Evolutionary conservation across 2,113 vertebrate species (phyloP).

Genomic region (Melanerpes formicivorus): DNA sequence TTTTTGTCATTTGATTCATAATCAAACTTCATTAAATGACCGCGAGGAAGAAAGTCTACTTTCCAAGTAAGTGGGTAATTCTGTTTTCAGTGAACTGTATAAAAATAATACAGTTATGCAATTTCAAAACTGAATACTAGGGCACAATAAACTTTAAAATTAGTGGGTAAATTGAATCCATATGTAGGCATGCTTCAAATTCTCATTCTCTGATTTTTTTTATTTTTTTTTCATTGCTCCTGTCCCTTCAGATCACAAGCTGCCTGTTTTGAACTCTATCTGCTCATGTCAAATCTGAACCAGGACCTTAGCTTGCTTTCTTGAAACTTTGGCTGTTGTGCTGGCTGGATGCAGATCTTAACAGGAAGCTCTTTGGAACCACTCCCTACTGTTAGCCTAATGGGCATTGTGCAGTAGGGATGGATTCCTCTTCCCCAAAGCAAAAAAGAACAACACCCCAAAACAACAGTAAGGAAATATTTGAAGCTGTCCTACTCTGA

Average conservation of each 20-base stretch:
- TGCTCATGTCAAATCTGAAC: not conserved
- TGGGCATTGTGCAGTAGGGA: not conserved
- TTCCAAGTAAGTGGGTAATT: not conserved
- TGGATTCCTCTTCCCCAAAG: not conserved
- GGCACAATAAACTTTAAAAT: not conserved
- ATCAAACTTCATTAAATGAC: not conserved
- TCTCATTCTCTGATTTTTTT: not conserved
- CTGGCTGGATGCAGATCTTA: not conserved
- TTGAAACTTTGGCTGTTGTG: not conserved
- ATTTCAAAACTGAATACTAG: not conserved
- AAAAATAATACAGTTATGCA: not conserved
- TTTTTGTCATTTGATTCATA: not conserved
- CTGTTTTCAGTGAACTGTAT: not conserved
- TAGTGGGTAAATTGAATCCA: not conserved
- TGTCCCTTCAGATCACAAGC: not conserved
- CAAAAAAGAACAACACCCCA: rapidly evolving
- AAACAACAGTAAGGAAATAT: not conserved
- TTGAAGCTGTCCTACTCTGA: not conserved
- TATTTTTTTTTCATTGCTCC: not conserved
- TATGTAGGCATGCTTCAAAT: not conserved
- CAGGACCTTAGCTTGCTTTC: not conserved
- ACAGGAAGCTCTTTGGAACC: not conserved
- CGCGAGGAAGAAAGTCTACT: not conserved
- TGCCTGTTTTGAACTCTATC: not conserved
- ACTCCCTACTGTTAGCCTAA: not conserved